Evolutionary conservation across 2,888 invertebrate genomes (phyloP).

Genomic region (Atrina japonica): DNA sequence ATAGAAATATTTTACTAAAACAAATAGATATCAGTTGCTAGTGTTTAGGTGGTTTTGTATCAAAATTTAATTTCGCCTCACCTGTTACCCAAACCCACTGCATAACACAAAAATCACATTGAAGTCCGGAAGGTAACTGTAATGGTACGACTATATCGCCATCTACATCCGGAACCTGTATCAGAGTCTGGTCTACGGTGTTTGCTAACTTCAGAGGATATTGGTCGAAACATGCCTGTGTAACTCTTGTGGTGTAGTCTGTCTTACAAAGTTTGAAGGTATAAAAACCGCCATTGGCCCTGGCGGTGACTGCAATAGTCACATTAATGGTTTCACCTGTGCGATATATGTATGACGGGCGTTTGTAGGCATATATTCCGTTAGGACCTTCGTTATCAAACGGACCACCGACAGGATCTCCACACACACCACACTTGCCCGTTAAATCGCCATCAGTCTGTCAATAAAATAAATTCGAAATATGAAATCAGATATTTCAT

Average conservation of each 20-base stretch:
- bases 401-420: slow-evolving; percentile 45
- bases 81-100: slow-evolving; percentile 34
- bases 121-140: slow-evolving; percentile 30
- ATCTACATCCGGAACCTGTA: slow-evolving; percentile 7
- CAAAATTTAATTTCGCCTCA: no score
- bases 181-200: slow-evolving; percentile 6
- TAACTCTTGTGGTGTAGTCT: background rate
- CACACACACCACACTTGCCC: slow-evolving; percentile 56
- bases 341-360: slow-evolving; percentile 17
- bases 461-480: no score
- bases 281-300: slow-evolving; percentile 32
- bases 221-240: slow-evolving; percentile 33
- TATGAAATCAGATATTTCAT: no score
- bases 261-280: slow-evolving; percentile 27
- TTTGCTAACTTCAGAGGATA: slow-evolving; percentile 14
- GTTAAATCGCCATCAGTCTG: slow-evolving; percentile 43
- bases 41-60: no score
- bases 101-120: slow-evolving; percentile 32
- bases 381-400: slow-evolving; percentile 48
- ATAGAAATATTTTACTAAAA: no score
- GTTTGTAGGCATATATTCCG: slow-evolving; percentile 50
- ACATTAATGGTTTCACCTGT: slow-evolving; percentile 30
- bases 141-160: slow-evolving; percentile 28
- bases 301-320: slow-evolving; percentile 21
- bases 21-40: no score